These are phyloP conservation scores for Alligator sinensis DNA, from an alignment of 2,113 vertebrate genomes.

Conservation along the genomic window DNA sequence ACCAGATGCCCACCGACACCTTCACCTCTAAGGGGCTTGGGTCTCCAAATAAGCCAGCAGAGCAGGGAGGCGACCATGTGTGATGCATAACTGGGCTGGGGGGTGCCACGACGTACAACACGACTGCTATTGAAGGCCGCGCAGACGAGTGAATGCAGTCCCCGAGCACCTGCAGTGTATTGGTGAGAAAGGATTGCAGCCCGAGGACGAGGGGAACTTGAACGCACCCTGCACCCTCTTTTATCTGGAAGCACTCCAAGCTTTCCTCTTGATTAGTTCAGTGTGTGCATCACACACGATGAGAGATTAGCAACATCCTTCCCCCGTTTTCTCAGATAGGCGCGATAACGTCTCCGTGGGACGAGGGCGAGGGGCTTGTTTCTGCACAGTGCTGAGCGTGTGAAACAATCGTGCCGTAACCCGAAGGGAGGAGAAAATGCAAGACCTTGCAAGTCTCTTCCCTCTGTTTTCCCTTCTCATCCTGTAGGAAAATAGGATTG, in stretches of 20 bases:
- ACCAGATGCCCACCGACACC: neutral
- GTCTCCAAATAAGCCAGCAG: neutral
- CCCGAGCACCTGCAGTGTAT: conserved; percentile 23
- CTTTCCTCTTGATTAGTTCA: neutral
- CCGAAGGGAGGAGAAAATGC: too few species aligned
- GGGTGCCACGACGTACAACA: neutral
- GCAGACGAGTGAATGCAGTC: neutral
- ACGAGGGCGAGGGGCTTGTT: too few species aligned
- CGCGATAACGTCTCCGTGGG: neutral
- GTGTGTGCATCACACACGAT: neutral
- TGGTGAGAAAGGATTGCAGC: neutral
- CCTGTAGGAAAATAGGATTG: too few species aligned
- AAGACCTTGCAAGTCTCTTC: too few species aligned
- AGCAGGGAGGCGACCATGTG: neutral
- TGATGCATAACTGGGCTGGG: neutral
- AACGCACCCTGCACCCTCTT: neutral
- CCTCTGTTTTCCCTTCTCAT: too few species aligned
- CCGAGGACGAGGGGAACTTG: neutral
- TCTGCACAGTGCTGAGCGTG: too few species aligned
- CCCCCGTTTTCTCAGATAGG: neutral
- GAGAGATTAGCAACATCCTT: neutral
- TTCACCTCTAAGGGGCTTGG: neutral
- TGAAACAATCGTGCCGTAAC: too few species aligned
- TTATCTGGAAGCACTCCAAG: conserved; percentile 27
- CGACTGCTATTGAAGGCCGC: fast-evolving